Percentiles rank a stretch among this genome's conserved stretches.
phyloP scores from a whole-genome alignment of 2,797 vertebrate genomes.

The Pachyuromys duprasi region DNA sequence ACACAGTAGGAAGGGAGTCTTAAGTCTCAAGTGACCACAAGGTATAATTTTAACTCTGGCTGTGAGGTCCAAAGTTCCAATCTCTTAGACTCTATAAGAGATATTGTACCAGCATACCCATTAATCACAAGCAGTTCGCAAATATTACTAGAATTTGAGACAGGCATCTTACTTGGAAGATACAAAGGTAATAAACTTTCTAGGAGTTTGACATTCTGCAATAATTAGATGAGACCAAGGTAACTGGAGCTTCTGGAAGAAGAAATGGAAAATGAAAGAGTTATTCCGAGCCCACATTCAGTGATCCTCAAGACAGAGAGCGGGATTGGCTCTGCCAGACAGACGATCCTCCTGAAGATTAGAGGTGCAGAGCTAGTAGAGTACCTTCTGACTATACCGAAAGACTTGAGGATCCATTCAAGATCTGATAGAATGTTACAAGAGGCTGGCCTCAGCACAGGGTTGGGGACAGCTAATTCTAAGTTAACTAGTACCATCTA shows the following conservation, averaged over 20 bases:
- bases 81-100: background rate
- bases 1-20: background rate
- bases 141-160: background rate
- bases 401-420: background rate
- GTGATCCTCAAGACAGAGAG: background rate
- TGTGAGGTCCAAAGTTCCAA: background rate
- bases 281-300: background rate
- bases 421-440: background rate
- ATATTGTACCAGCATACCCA: background rate
- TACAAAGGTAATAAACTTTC: background rate
- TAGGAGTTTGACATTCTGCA: background rate
- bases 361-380: background rate
- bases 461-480: background rate
- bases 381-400: background rate
- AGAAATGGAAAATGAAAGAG: background rate
- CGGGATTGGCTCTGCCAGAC: background rate
- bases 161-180: background rate
- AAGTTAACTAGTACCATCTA: background rate
- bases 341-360: background rate
- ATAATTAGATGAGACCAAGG: background rate
- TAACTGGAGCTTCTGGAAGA: background rate
- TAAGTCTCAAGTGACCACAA: background rate
- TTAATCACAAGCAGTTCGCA: background rate
- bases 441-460: background rate
- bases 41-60: background rate